phyloP scores from a whole-genome alignment of 1,140 invertebrate species.

The Nebria ingens region DNA sequence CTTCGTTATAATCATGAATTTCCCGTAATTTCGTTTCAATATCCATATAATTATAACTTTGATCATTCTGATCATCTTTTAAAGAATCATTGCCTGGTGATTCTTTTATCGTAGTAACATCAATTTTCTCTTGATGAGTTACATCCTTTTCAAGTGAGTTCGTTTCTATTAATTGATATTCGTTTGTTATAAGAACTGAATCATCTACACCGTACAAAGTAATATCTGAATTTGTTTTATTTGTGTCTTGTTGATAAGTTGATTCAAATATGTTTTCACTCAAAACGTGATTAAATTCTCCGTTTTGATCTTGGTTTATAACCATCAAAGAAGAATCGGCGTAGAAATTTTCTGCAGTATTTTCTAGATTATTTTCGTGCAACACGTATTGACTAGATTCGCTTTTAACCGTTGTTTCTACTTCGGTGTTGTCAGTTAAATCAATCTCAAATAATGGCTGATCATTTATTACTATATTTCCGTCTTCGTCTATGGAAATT shows the following conservation, averaged over 20 bases:
- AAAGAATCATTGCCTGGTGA: not conserved
- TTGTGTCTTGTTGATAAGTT: not conserved
- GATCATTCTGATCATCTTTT: not conserved
- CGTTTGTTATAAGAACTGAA: not conserved
- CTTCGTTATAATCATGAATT: not conserved
- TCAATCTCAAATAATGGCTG: not conserved
- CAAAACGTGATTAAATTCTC: not conserved
- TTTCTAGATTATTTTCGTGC: no score
- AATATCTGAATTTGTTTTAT: not conserved
- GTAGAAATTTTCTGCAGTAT: no score
- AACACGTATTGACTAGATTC: no score
- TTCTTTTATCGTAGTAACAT: not conserved
- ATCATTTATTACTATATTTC: no score
- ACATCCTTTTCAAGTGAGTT: not conserved
- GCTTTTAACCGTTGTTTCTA: no score
- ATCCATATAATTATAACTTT: not conserved
- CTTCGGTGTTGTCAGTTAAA: not conserved
- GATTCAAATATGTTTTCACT: not conserved
- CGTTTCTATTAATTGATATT: not conserved
- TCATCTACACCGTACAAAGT: not conserved
- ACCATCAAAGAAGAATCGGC: not conserved
- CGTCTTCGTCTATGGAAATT: no score
- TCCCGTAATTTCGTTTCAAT: constrained; percentile 1
- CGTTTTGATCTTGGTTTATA: not conserved
- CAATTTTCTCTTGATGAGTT: not conserved